phyloP scores from a whole-genome alignment of 1,140 invertebrate genomes.

The Ooceraea biroi region DNA sequence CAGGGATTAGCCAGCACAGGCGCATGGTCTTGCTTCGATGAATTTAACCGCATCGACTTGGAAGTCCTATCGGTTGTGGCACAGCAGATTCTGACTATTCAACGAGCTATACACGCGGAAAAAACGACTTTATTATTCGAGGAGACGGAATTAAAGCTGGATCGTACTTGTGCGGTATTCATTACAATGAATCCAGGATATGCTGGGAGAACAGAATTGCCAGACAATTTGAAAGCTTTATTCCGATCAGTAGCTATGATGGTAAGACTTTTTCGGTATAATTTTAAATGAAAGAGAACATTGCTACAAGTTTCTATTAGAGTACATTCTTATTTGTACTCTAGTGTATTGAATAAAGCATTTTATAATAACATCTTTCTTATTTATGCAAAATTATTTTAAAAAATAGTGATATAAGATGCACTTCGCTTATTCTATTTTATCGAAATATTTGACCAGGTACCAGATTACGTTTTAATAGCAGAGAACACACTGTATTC shows the following conservation, averaged over 20 bases:
- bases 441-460: slow-evolving; percentile 71
- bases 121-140: slow-evolving; percentile 93
- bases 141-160: slow-evolving; percentile 94
- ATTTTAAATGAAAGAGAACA: no score
- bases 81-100: slow-evolving; percentile 93
- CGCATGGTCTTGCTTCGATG: slow-evolving; percentile 99
- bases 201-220: slow-evolving; percentile 95
- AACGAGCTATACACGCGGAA: slow-evolving; percentile 92
- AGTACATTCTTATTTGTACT: no score
- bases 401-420: no score
- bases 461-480: slow-evolving; percentile 97
- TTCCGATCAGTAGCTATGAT: slow-evolving; percentile 99
- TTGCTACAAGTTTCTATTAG: no score
- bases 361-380: not conserved
- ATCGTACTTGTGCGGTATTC: slow-evolving; percentile 97
- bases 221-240: slow-evolving; percentile 97
- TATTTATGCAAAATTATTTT: no score
- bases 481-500: slow-evolving; percentile 98
- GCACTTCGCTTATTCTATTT: not conserved
- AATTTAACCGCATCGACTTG: slow-evolving; percentile 95
- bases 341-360: not conserved
- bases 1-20: slow-evolving; percentile 97
- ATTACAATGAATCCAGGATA: slow-evolving; percentile 99
- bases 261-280: slow-evolving; percentile 84
- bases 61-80: slow-evolving; percentile 97